Evolutionary conservation across 2,797 vertebrate genomes (phyloP), one percentile per base, ranked within the genome.

Genomic region (Sparidentex hasta): DNA sequence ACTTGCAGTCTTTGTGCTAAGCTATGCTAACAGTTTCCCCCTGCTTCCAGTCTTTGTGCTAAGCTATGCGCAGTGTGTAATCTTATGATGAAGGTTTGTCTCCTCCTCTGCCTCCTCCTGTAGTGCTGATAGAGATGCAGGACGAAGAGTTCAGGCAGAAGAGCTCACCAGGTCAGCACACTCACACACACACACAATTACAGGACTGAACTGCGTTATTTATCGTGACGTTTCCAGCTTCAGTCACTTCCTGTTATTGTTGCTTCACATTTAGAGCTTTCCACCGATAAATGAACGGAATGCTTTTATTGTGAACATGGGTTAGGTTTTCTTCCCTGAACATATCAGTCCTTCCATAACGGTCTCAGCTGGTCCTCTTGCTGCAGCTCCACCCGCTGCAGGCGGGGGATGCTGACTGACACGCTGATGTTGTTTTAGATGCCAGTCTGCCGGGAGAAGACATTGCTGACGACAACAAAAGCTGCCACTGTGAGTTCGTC

Each of bases 401-500:
- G 67, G 4, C 11, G 44, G 56, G 43, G 38, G 11, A 13, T 1
- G 12, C 38, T 61, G 46, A 27, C 12, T 11, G 18, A 69, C 33
- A 11, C 14, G 5, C 43, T 84, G 62, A 74, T 83, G 74, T 92
- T 66, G 56, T 91, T 92, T 81, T 88, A 98, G 97, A 98, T 81
- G 97, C 96, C 76, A 97, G 97, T 73, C 96, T 99, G 17, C 98
- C 98, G 0, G 98, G 97, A 74, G 98, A 99, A 85, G 97, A 98
- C 59, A 91, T 97, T 64, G 96, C 92, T 0, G 98, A 99, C 3
- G 98, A 99, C 90, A 99, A 98, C 90, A 98, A 98, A 92, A 98
- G 97, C 92, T 99, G 97, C 86, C 97, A 97, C 91, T 99, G 98
- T 86, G 98, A 99, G 93, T 99, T 98, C 67, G 96, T 98, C 69